A percentile compares a stretch with the other conserved stretches of the same genome.
phyloP scores from a whole-genome alignment of 1,140 invertebrate species.

The Saccostrea cuccullata region DNA sequence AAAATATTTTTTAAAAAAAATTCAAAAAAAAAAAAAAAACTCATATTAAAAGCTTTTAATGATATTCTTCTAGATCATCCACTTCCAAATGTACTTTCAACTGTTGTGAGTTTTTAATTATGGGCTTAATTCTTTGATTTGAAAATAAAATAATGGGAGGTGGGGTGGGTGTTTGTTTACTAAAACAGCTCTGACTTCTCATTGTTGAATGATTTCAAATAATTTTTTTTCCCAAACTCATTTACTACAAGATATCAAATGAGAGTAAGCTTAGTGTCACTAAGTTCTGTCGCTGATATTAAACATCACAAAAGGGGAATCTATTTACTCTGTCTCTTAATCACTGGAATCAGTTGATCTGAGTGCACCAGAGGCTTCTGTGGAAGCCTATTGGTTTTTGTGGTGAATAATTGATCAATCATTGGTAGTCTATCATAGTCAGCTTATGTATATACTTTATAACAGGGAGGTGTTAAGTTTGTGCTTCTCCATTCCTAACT shows the following conservation, averaged over 20 bases:
- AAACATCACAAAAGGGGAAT: neutral
- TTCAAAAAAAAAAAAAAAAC: too few species aligned
- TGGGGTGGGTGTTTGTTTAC: too few species aligned
- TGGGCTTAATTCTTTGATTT: too few species aligned
- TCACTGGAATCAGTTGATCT: conserved; percentile 10
- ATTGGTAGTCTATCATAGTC: neutral
- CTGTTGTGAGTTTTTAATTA: too few species aligned
- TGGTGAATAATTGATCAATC: conserved; percentile 18
- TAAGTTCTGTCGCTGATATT: neutral
- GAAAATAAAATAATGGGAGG: too few species aligned
- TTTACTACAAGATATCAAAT: neutral
- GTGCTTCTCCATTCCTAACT: neutral
- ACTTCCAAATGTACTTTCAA: too few species aligned
- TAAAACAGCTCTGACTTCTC: too few species aligned
- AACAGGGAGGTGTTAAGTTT: neutral
- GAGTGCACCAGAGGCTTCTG: neutral
- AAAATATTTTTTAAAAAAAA: too few species aligned
- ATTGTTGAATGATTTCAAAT: too few species aligned
- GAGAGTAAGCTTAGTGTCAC: neutral
- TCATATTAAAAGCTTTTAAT: too few species aligned
- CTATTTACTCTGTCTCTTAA: conserved; percentile 1
- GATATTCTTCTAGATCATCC: too few species aligned
- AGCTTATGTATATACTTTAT: neutral
- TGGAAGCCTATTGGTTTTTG: conserved; percentile 19
- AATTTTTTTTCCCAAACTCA: too few species aligned